Percentiles rank a stretch among this genome's conserved stretches.
Conservation (phyloP, 2,888 invertebrate species). For the Gortyna flavago region DNA sequence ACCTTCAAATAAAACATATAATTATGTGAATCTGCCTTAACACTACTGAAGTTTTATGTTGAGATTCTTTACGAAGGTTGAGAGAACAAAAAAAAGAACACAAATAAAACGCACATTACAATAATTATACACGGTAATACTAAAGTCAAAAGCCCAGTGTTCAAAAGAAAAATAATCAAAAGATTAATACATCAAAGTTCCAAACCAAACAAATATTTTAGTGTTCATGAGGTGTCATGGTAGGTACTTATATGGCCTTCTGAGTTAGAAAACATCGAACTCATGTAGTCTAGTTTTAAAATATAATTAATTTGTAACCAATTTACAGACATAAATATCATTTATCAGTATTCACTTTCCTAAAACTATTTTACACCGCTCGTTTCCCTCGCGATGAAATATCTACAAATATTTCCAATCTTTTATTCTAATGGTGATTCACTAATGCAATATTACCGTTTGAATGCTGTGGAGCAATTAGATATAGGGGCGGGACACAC, state of each 20-base stretch:
- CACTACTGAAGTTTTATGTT: not conserved
- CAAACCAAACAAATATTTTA: not conserved
- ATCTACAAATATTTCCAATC: constrained; percentile 1
- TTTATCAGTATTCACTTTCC: no score
- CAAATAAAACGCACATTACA: not conserved
- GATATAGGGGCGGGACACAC: constrained; percentile 53
- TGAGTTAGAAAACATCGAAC: not conserved
- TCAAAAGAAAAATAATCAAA: not conserved
- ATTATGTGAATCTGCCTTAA: no score
- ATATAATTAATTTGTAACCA: not conserved
- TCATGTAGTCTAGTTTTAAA: not conserved
- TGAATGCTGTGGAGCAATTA: constrained; percentile 52
- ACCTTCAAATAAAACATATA: not conserved
- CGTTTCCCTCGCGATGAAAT: not conserved
- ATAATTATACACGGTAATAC: not conserved
- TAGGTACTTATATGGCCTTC: not conserved
- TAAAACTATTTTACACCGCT: not conserved
- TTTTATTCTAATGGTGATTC: constrained; percentile 27
- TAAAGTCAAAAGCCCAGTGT: not conserved
- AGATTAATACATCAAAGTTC: not conserved
- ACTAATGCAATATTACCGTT: constrained; percentile 42
- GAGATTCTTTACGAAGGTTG: not conserved
- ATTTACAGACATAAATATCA: no score
- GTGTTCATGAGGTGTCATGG: not conserved
- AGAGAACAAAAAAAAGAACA: not conserved